Evolutionary conservation across 2,797 vertebrate genomes (phyloP).

Genomic region (Delichon dasypus): DNA sequence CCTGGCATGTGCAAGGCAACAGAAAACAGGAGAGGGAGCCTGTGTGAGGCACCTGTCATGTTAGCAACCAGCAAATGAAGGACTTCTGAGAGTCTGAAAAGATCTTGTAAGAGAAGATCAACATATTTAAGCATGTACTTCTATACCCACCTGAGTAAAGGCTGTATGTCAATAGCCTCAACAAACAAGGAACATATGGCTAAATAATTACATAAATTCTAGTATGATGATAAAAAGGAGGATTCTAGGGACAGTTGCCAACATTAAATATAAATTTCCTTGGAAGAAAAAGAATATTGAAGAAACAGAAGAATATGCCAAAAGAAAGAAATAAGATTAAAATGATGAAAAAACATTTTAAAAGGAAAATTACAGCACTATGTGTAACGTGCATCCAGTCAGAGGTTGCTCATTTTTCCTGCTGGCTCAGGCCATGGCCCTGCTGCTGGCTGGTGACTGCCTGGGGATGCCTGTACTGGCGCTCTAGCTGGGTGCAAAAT

Average conservation of each 20-base stretch:
- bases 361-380: not conserved
- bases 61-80: not conserved
- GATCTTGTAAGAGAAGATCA: not conserved
- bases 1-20: not conserved
- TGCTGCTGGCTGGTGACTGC: not conserved
- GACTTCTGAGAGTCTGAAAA: not conserved
- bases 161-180: not conserved
- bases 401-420: not conserved
- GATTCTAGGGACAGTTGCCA: not conserved
- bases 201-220: slow-evolving; percentile 15
- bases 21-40: not conserved
- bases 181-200: not conserved
- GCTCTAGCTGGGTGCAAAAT: not conserved
- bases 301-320: not conserved
- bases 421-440: not conserved
- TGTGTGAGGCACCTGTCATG: not conserved
- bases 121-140: not conserved
- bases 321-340: not conserved
- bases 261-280: slow-evolving; percentile 20
- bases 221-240: not conserved
- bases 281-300: not conserved
- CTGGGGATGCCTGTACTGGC: too few relatives aligned
- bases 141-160: not conserved
- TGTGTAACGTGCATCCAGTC: not conserved
- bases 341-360: not conserved